Evolutionary conservation across 1,140 invertebrate genomes (phyloP), one percentile per base, ranked within the genome.

Genomic region (Papilio dardanus): DNA sequence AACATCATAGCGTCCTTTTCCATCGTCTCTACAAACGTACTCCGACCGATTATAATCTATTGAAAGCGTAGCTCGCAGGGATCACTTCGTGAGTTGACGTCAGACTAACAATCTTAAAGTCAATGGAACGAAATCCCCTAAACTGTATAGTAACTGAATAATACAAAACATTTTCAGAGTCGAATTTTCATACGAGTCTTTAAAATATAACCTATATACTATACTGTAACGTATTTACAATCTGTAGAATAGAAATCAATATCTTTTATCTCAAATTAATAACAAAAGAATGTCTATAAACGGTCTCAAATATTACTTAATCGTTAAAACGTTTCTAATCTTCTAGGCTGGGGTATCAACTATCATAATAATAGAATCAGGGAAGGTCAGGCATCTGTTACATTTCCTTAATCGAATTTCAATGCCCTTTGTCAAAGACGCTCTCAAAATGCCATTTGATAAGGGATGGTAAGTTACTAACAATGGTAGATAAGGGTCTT

Each of bases 381-480:
- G 21, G 30, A 62, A 28, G 54, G 54, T 62, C 54, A 62, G 30
- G 21, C 54, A 62, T 62, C 54, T 62, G 54, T 62, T 62, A 62
- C 54, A 28, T 62, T 62, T 62, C 54, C 54, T 16, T 62, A 62
- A 62, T 62, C 54, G 54, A 62, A 28, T 62, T 62, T 14, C 24
- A 14, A 62, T 62, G 24, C 21, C 24, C 54, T 24, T 62, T 62
- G 12, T 62, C 54, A 14, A 14, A 62, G 24, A 30, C 54, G 54
- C 24, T 3, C 24, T 62, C 54, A 62, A 62, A 62, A 62, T 62
- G 21, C 30, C 12, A 62, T 62, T 62, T 62, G 54, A 16, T 28
- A 62, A 62, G 54, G 10, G 12, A 5, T 62, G 24, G 24, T 28
- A 62, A 28, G 54, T 62, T 62, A 28, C 1, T 28, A 28, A 4